Conservation (phyloP, 2,113 vertebrate species). For the Apteryx mantelli region DNA sequence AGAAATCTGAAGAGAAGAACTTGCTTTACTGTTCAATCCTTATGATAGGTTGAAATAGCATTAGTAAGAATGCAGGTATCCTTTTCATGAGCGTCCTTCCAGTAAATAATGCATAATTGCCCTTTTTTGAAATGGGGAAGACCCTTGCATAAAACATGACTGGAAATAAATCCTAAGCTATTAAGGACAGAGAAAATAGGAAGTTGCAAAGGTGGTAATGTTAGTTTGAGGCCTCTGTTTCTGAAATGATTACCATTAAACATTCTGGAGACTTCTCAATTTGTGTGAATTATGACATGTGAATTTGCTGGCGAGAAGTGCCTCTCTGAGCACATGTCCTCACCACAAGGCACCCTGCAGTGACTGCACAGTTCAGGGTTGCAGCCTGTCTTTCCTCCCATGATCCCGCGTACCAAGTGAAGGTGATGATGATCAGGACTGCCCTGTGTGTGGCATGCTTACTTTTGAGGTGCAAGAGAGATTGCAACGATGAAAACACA, state of each 20-base stretch:
- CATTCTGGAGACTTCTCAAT: background rate
- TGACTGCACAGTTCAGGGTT: background rate
- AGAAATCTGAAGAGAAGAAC: background rate
- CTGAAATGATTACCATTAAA: fast-evolving
- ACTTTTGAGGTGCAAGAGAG: background rate
- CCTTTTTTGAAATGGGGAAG: background rate
- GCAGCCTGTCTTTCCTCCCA: background rate
- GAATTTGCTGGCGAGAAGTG: background rate
- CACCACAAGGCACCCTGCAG: background rate
- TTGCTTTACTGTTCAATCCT: background rate
- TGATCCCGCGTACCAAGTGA: background rate
- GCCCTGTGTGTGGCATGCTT: background rate
- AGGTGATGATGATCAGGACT: background rate
- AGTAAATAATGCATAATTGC: background rate
- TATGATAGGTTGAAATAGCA: background rate
- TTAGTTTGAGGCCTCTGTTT: background rate
- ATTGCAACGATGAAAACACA: background rate
- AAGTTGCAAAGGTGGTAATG: background rate
- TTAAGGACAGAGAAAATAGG: background rate
- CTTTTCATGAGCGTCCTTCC: background rate
- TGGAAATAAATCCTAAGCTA: background rate
- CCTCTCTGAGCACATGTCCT: fast-evolving
- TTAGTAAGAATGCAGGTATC: background rate
- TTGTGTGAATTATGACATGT: no score
- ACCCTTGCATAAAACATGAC: background rate